Evolutionary conservation across 2,888 invertebrate species (phyloP), one percentile per base, ranked within the genome.

Genomic region (Thereva unica): DNA sequence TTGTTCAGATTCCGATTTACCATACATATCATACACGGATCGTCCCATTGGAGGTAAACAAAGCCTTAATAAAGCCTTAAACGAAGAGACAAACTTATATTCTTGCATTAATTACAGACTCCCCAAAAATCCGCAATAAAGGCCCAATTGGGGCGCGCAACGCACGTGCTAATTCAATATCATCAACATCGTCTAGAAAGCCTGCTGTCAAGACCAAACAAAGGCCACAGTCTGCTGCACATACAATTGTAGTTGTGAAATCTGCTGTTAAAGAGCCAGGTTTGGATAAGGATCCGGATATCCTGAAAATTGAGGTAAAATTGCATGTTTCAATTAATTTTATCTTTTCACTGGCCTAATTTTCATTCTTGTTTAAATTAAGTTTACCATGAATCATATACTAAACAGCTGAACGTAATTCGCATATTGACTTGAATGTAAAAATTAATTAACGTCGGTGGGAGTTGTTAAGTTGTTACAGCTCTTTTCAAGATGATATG

Each of bases 21-120:
- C 95, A 0, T 95, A 95, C 78, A 92, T 95, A 74, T 94, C 94
- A 0, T 95, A 95, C 73, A 94, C 94, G 0, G 93, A 92, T 76
- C 83, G 93, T 66, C 93, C 94, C 7, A 95, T 95, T 63, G 93
- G 93, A 75, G 91, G 90, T 89, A 77, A 55, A 41, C 34, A 52
- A 34, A 23, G 12, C 12, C 7, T 34, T 35, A 23, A 8, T 35
- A 56, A 10, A 57, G 10, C 47, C 37, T 35, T 44, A 47, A 47
- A 49, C n/a, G 7, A 35, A n/a, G 12, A 35, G n/a, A 38, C 1
- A 47, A n/a, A 59, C 12, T 34, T 59, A n/a, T 63, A 50, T 38
- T 12, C 10, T 64, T 10, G n/a, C 10, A 40, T 68, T 64, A 55
- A 67, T 72, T 75, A 12, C 37, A 89, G 94, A 94, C 81, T 93